A percentile compares a stretch with the other conserved stretches of the same genome.
Conservation (phyloP, 2,113 vertebrate species). For the Okapia johnstoni region DNA sequence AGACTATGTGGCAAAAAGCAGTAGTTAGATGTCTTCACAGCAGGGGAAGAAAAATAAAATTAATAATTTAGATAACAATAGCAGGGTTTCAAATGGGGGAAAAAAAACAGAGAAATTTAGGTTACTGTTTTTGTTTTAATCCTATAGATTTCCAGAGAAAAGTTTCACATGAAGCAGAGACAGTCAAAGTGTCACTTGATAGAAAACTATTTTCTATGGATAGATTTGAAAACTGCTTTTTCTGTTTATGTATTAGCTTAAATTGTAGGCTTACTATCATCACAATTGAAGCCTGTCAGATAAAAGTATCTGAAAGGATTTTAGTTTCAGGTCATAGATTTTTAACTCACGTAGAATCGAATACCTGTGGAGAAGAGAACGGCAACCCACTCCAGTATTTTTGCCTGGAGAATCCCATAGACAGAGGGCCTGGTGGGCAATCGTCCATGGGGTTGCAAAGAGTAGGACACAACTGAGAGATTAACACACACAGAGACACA, state of each 20-base stretch:
- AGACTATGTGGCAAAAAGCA: background rate
- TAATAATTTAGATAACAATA: slow-evolving; percentile 10
- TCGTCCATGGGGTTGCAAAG: background rate
- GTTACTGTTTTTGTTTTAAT: background rate
- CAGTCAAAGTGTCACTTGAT: background rate
- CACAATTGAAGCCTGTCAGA: background rate
- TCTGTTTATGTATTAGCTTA: slow-evolving; percentile 30
- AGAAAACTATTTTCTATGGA: background rate
- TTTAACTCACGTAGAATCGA: background rate
- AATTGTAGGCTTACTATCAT: slow-evolving; percentile 24
- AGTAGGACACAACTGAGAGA: background rate
- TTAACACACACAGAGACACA: background rate
- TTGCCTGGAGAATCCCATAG: background rate
- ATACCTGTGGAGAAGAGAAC: background rate
- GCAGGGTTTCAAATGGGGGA: background rate
- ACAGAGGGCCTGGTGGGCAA: background rate
- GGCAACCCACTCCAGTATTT: background rate
- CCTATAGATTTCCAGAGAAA: background rate
- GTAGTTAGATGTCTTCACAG: background rate
- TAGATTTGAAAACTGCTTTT: slow-evolving; percentile 22
- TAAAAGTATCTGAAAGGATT: background rate
- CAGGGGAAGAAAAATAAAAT: slow-evolving; percentile 5
- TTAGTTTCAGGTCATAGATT: background rate
- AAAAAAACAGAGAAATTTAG: background rate
- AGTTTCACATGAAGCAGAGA: background rate